Evolutionary conservation across 2,113 vertebrate genomes (phyloP).

Genomic region (Speoplatyrhinus poulsoni): DNA sequence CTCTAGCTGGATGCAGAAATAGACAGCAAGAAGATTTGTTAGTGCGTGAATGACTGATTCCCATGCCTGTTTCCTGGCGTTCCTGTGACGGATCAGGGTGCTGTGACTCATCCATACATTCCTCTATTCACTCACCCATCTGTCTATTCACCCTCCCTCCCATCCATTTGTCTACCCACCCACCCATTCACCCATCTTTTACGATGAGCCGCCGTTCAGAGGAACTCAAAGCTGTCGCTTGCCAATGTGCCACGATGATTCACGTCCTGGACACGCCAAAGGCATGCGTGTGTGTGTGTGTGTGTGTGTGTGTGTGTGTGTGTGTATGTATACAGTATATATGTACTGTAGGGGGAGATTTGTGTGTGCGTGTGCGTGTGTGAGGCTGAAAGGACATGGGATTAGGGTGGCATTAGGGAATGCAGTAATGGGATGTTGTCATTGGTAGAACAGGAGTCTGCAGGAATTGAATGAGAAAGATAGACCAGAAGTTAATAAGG

Average conservation of each 20-base stretch:
- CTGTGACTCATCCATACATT: slow-evolving; percentile 40
- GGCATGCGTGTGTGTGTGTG: background rate
- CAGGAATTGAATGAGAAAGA: background rate
- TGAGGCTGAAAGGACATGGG: background rate
- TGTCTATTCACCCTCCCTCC: slow-evolving; percentile 15
- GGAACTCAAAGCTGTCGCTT: slow-evolving; percentile 31
- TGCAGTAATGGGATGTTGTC: slow-evolving; percentile 27
- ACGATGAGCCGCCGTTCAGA: slow-evolving; percentile 38
- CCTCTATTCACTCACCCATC: slow-evolving; percentile 29
- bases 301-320: background rate
- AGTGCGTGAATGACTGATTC: background rate
- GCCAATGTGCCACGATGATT: slow-evolving; percentile 38
- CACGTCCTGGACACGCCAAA: slow-evolving; percentile 26
- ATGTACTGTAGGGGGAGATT: background rate
- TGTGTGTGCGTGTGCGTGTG: slow-evolving; percentile 4
- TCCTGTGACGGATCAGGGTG: slow-evolving; percentile 39
- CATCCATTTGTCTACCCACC: slow-evolving; percentile 22
- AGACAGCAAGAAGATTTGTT: background rate
- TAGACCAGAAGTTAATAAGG: slow-evolving; percentile 42
- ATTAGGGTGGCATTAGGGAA: slow-evolving; percentile 23
- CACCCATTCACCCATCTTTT: slow-evolving; percentile 44
- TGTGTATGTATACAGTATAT: background rate
- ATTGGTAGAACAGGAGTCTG: slow-evolving; percentile 40
- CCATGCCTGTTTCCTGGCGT: background rate
- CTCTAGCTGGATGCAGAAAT: background rate